Evolutionary conservation across 2,797 vertebrate species (phyloP), one percentile per base, ranked within the genome.

Genomic region (Sebastes nivosus): DNA sequence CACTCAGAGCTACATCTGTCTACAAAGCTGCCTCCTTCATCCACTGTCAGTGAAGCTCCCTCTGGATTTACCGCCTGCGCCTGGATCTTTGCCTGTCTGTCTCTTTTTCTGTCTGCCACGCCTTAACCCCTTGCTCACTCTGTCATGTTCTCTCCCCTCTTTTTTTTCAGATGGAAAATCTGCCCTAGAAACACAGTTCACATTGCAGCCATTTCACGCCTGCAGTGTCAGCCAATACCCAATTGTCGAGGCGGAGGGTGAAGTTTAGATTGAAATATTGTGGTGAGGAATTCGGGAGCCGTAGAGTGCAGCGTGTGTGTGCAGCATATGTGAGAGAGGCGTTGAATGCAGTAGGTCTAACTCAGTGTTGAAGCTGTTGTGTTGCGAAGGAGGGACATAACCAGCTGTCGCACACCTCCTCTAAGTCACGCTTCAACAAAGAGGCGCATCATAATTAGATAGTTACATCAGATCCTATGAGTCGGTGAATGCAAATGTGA

Each of bases 1-100:
- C 87, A 81, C 80, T 85, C 79, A 59, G 66, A 88, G 81, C 65
- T 84, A 89, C 84, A 87, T 87, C 83, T 88, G 84, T 86, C 89
- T 79, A 81, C 84, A 88, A 85, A 90, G 82, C 84, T 89, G 67
- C 78, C 75, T 80, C 84, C 84, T 88, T 90, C 84, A 90, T 85
- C 86, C 77, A 79, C 71, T 80, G 85, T 87, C 85, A 75, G 84
- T 55, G 82, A 82, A 64, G 69, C 81, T 89, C 86, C 81, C 85
- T 63, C 75, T 71, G 82, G 91, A 91, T 88, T 86, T 73, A 61
- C 13, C 10, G 72, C 77, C 81, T 82, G 68, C 10, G 46, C 60
- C 76, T 72, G 75, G 64, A 83, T 83, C 81, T 85, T 38, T 71
- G 68, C 80, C 72, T 69, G 72, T 70, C 83, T 78, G 69, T 82